phyloP scores from a whole-genome alignment of 2,797 vertebrate genomes.

The Cryptoblepharus egeriae region DNA sequence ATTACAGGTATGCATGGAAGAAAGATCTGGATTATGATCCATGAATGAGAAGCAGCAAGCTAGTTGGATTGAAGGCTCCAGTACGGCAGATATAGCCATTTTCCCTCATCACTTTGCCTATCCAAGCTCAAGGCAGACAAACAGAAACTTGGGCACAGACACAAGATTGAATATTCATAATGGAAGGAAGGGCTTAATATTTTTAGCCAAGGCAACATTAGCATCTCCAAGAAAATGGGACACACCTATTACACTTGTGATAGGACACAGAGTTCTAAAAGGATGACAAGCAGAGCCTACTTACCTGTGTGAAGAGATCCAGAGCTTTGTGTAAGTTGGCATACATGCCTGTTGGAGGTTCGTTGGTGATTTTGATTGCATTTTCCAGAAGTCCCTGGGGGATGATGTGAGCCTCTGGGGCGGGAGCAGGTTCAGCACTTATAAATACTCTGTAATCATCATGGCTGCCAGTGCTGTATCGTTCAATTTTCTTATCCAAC shows the following conservation, averaged over 20 bases:
- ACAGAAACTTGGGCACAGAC: not conserved
- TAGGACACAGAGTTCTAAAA: not conserved
- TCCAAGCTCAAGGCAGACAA: not conserved
- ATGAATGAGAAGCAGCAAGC: no score
- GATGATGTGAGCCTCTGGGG: constrained; percentile 73
- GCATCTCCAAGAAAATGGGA: not conserved
- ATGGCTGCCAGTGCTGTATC: constrained; percentile 68
- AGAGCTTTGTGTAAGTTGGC: constrained; percentile 81
- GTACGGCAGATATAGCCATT: no score
- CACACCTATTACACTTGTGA: not conserved
- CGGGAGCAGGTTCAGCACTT: constrained; percentile 75
- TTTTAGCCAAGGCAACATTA: not conserved
- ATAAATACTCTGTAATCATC: constrained; percentile 73
- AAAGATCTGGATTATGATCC: no score
- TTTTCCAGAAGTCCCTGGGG: constrained; percentile 80
- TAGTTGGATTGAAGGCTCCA: no score
- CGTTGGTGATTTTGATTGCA: constrained; percentile 80
- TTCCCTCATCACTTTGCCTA: no score
- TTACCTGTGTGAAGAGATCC: constrained; percentile 79
- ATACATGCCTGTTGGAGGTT: constrained; percentile 75
- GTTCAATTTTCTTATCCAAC: constrained; percentile 77
- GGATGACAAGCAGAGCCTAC: not conserved
- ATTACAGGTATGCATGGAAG: no score
- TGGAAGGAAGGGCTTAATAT: not conserved
- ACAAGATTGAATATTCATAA: not conserved